Evolutionary conservation across 2,888 invertebrate species (phyloP).

Genomic region (Lysandra coridon): DNA sequence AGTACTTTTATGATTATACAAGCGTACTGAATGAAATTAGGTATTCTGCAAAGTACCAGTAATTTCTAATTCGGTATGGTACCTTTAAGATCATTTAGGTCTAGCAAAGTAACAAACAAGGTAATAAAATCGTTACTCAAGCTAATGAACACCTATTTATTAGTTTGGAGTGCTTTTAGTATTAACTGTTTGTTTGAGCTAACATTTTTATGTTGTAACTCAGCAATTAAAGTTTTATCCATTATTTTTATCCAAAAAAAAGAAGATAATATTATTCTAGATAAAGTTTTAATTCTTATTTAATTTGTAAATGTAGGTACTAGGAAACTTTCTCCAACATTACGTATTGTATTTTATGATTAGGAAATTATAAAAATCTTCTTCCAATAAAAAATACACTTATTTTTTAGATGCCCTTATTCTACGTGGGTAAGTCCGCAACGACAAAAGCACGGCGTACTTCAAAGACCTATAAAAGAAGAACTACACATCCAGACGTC

Average conservation of each 20-base stretch:
- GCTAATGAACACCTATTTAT: not conserved
- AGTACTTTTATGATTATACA: not conserved
- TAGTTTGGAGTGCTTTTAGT: not conserved
- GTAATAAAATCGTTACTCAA: not conserved
- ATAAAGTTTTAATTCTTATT: no score
- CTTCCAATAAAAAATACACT: no score
- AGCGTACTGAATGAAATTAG: not conserved
- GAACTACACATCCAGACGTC: not conserved
- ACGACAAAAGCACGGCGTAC: not conserved
- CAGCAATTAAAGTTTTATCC: not conserved
- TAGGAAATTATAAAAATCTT: no score
- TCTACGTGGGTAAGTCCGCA: not conserved
- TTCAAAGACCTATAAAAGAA: not conserved
- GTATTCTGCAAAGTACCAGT: not conserved
- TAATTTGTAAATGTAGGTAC: no score
- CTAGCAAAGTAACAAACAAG: not conserved
- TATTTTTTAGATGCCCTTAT: slow-evolving; percentile 5
- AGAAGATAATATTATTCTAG: no score
- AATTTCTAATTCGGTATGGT: not conserved
- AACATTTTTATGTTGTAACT: not conserved
- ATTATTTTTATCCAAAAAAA: no score
- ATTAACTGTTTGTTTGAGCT: not conserved
- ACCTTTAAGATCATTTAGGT: not conserved
- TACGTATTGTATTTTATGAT: no score
- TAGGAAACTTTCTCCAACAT: no score